Evolutionary conservation across 1,140 invertebrate species (phyloP), one percentile per base, ranked within the genome.

Genomic region (Drosophila bipectinata): DNA sequence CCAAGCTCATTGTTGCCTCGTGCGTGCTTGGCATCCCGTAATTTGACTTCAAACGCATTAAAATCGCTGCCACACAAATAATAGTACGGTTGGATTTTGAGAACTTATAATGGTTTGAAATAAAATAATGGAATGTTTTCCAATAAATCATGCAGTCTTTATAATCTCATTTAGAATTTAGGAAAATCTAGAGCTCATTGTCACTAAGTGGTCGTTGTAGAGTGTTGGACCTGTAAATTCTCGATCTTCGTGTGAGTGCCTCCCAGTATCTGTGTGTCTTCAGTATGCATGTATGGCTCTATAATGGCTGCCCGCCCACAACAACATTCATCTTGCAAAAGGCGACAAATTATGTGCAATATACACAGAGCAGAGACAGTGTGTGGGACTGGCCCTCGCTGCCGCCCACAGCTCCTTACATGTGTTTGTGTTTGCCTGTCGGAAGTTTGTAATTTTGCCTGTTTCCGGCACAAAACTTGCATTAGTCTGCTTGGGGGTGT

Each of bases 361-460:
- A 75, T 78, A 83, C 83, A 79, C 66, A 78, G 60, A 53, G 67
- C 68, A 84, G 67, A 82, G 83, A 85, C 83, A 75, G 77, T 82
- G 69, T 77, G 56, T 61, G 44, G 62, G 37, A 45, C 51, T 48
- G 51, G n/a, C 28, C 12, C 4, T 7, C 49, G 32, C 6, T 28
- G 28, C 21, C 30, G 39, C 30, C 28, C 14, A 5, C 53, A 30
- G 15, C 28, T 28, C 37, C 28, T 32, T 51, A 48, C 37, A 47
- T 77, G 74, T 79, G 81, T 77, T 47, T 77, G 64, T 56, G 67
- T 90, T 85, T 74, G 85, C 51, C 83, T 90, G 87, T 90, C 85
- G 85, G 85, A 90, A 90, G 87, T 90, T 90, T 90, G 85, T 90
- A 90, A 90, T 90, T 90, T 90, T 82, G 77, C 87, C 79, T 90